Conservation (phyloP, 1,140 invertebrate genomes). For the Musca domestica region DNA sequence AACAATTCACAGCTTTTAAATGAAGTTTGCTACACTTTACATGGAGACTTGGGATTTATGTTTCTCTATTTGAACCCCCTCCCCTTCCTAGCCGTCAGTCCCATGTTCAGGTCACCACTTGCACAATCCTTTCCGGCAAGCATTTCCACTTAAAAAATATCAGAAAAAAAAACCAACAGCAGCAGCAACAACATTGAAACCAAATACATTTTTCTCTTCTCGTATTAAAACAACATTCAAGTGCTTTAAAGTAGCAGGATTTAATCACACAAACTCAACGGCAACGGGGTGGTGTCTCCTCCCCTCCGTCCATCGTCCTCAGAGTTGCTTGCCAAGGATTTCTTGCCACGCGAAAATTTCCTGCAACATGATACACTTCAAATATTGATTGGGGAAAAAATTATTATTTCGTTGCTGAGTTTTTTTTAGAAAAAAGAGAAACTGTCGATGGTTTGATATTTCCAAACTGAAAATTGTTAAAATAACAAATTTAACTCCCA, state of each 20-base stretch:
- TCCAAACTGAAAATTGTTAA: constrained; percentile 15
- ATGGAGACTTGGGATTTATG: no score
- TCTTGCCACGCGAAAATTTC: background rate
- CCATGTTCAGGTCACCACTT: background rate
- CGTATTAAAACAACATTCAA: constrained; percentile 1
- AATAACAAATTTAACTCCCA: constrained; percentile 6
- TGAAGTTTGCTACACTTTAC: constrained; percentile 17
- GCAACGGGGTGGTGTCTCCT: no score
- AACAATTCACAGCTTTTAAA: constrained; percentile 11
- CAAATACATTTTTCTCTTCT: no score
- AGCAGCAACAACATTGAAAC: no score
- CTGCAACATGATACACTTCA: constrained; percentile 19
- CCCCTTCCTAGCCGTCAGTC: background rate
- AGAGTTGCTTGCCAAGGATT: background rate
- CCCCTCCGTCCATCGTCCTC: background rate
- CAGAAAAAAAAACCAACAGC: no score
- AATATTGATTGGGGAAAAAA: constrained; percentile 10
- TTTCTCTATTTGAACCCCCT: background rate
- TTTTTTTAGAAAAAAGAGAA: background rate
- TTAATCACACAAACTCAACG: constrained; percentile 1
- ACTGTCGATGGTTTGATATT: background rate
- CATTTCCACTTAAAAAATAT: no score
- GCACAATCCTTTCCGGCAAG: background rate
- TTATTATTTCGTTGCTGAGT: background rate
- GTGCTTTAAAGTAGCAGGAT: constrained; percentile 20